A percentile compares a stretch with the other conserved stretches of the same genome.
Evolutionary conservation across 1,140 invertebrate species (phyloP).

Genomic region (Platyscapa corneri): DNA sequence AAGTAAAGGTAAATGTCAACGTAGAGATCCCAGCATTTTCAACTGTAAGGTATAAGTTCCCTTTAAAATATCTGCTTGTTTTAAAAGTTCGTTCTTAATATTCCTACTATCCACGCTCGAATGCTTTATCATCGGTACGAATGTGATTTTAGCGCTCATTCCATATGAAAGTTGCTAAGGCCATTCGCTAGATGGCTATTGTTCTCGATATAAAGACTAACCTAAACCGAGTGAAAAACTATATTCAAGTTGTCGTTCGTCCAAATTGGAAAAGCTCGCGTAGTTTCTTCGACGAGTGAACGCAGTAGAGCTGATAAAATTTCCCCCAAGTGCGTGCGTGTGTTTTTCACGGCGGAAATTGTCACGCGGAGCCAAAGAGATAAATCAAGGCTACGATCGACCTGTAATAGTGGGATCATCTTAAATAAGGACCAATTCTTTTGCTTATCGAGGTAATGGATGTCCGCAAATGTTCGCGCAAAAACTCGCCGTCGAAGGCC

Average conservation of each 20-base stretch:
- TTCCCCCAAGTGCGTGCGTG: neutral
- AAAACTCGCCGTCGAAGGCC: neutral
- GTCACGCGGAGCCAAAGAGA: neutral
- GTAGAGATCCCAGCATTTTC: too few relatives aligned
- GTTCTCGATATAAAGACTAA: conserved; percentile 36
- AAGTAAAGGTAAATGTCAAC: too few relatives aligned
- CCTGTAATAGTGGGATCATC: neutral
- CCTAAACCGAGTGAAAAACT: conserved; percentile 6
- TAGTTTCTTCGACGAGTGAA: conserved; percentile 33
- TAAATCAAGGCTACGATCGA: neutral
- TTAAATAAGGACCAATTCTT: neutral
- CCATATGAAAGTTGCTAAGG: conserved; percentile 27
- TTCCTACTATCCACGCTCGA: neutral
- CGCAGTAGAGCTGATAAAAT: conserved; percentile 1
- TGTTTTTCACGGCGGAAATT: conserved; percentile 10
- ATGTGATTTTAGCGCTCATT: conserved; percentile 15
- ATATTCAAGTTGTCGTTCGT: conserved; percentile 21
- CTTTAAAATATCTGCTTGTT: too few relatives aligned
- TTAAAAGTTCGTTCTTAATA: too few relatives aligned
- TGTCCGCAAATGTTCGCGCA: neutral
- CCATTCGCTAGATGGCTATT: conserved; percentile 42
- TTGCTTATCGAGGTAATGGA: neutral
- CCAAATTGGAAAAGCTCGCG: conserved; percentile 44
- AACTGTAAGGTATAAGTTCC: too few relatives aligned
- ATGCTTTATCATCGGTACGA: neutral